Evolutionary conservation across 2,888 invertebrate species (phyloP), one percentile per base, ranked within the genome.

Genomic region (Amphimallon solstitiale): DNA sequence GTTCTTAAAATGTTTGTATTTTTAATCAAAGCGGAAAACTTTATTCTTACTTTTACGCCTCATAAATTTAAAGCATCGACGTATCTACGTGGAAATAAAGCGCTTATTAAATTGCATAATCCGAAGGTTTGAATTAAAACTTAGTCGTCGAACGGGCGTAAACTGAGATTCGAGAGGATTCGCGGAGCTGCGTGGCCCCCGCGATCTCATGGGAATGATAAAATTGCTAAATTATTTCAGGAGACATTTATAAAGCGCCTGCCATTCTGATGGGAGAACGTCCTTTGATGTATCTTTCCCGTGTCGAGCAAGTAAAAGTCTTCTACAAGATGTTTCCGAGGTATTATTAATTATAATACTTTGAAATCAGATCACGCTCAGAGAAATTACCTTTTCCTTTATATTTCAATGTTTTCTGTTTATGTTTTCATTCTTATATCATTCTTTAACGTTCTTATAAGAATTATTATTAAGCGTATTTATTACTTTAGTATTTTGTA

Each of bases 191-290:
- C n/a, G n/a, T n/a, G n/a, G n/a, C 29, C 9, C 29, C 60, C 19
- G 23, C 23, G 35, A 40, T 45, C 65, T 69, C 69, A 65, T 65
- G 15, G 69, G 68, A 69, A 66, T 66, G 69, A 67, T 69, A 68
- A 71, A 71, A 71, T 71, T 69, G 64, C 69, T 69, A 69, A 69
- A 71, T 71, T 69, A 69, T 71, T 71, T 71, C 66, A 60, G 66
- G 65, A 63, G 63, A 68, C 68, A 69, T 71, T 70, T 70, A 68
- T 68, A 66, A 70, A 68, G 61, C 68, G 60, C 49, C n/a, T 63
- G 67, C 59, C 67, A 29, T 59, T 59, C 15, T 35, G 37, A 35
- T 52, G 10, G 15, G 35, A 15, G 35, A 15, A 10, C 40, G 43
- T 23, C 38, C 43, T 29, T 43, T 59, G 56, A 59, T 43, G 43